Conservation (phyloP, 2,113 vertebrate genomes). For the Gymnarchus niloticus region DNA sequence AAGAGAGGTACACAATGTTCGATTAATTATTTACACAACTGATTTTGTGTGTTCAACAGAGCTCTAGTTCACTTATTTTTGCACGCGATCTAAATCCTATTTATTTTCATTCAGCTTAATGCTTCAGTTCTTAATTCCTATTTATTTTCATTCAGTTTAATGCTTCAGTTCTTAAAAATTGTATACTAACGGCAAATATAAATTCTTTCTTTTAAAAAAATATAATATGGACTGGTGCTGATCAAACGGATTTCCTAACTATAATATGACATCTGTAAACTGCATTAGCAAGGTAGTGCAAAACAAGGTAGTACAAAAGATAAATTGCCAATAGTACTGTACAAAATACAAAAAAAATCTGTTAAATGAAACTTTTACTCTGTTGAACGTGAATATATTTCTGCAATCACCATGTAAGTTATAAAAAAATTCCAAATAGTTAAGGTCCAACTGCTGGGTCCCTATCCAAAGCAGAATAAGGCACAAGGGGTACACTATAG, state of each 20-base stretch:
- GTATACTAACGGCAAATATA: background rate
- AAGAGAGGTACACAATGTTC: background rate
- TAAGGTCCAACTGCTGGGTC: no score
- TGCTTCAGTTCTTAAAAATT: background rate
- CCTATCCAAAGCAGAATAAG: no score
- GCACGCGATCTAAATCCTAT: background rate
- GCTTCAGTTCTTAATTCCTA: background rate
- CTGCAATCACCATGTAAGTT: no score
- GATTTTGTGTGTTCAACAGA: background rate
- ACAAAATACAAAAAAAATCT: background rate
- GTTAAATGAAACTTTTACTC: background rate
- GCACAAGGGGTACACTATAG: no score
- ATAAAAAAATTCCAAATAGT: background rate
- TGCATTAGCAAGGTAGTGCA: no score
- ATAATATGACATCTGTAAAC: background rate
- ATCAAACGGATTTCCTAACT: background rate
- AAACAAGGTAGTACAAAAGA: background rate
- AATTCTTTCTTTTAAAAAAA: background rate
- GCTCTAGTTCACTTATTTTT: background rate
- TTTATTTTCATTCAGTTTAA: no score
- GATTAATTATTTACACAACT: background rate
- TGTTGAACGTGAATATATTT: background rate
- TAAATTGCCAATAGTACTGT: background rate
- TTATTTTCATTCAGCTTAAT: no score
- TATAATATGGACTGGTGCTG: background rate